phyloP scores from a whole-genome alignment of 2,888 invertebrate genomes.

The Coleophora flavipennella region DNA sequence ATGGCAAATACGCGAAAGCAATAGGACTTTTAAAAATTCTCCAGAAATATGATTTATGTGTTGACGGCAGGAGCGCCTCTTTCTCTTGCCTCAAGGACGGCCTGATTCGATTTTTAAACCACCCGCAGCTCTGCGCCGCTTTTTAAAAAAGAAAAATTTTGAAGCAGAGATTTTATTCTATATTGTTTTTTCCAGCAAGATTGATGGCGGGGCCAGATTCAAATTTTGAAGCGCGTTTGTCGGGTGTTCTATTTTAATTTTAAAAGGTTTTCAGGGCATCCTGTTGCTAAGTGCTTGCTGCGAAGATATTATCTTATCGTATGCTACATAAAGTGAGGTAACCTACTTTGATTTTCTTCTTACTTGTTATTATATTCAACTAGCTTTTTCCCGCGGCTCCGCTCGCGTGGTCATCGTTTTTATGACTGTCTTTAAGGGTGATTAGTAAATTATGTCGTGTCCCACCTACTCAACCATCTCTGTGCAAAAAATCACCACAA shows the following conservation, averaged over 20 bases:
- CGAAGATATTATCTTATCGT: constrained; percentile 1
- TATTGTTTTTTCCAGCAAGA: constrained; percentile 30
- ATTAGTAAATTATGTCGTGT: too few species aligned
- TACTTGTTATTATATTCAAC: too few species aligned
- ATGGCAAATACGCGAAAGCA: constrained; percentile 74
- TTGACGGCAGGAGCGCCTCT: constrained; percentile 65
- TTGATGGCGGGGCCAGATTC: constrained; percentile 13
- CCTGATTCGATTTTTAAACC: constrained; percentile 72
- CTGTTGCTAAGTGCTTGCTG: not conserved
- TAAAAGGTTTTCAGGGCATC: constrained; percentile 1
- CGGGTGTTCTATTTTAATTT: constrained; percentile 2
- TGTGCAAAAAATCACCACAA: too few species aligned
- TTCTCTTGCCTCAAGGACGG: constrained; percentile 61
- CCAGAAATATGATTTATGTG: constrained; percentile 74
- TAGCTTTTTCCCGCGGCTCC: too few species aligned
- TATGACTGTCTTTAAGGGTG: too few species aligned
- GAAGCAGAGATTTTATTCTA: constrained; percentile 24
- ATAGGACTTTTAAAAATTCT: constrained; percentile 74
- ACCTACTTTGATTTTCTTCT: too few species aligned
- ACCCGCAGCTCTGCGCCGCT: constrained; percentile 36
- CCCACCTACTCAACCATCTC: too few species aligned
- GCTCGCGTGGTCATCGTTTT: too few species aligned
- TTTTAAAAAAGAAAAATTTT: constrained; percentile 30
- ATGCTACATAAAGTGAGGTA: too few species aligned
- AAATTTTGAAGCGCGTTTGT: constrained; percentile 7